Evolutionary conservation across 2,797 vertebrate species (phyloP).

Genomic region (Philypnodon macrostomus): DNA sequence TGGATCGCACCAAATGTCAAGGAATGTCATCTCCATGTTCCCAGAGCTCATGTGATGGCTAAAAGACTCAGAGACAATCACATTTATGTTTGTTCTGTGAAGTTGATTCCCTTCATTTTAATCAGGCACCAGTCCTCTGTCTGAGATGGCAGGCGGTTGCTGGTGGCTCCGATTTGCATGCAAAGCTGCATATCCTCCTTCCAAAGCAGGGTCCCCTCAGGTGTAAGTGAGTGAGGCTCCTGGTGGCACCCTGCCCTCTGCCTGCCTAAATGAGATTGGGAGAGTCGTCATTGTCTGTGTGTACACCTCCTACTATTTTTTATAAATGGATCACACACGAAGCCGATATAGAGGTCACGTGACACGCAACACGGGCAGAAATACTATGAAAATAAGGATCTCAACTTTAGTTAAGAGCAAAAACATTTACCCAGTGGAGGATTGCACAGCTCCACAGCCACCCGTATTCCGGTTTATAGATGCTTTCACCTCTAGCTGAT

Average conservation of each 20-base stretch:
- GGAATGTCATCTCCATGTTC: constrained; percentile 64
- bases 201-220: constrained; percentile 61
- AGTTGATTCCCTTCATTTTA: constrained; percentile 51
- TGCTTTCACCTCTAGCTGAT: constrained; percentile 19
- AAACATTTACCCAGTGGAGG: constrained; percentile 38
- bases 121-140: constrained; percentile 56
- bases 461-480: constrained; percentile 16
- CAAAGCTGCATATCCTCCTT: constrained; percentile 59
- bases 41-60: constrained; percentile 45
- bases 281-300: constrained; percentile 28
- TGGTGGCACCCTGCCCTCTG: constrained; percentile 47
- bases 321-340: constrained; percentile 29
- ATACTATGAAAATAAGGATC: not conserved
- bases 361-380: not conserved
- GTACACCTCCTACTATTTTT: constrained; percentile 19
- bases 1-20: constrained; percentile 64
- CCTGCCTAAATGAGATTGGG: constrained; percentile 45
- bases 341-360: constrained; percentile 14
- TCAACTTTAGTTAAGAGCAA: constrained; percentile 30
- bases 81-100: constrained; percentile 46
- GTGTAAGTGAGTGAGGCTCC: constrained; percentile 52
- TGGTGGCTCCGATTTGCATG: constrained; percentile 63
- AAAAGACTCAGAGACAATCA: constrained; percentile 28
- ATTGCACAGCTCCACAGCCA: constrained; percentile 35
- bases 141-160: constrained; percentile 35